A percentile compares a stretch with the other conserved stretches of the same genome.
These are phyloP conservation scores for Hoplostethus atlanticus DNA, from an alignment of 2,797 vertebrate genomes.

Conservation along the genomic window DNA sequence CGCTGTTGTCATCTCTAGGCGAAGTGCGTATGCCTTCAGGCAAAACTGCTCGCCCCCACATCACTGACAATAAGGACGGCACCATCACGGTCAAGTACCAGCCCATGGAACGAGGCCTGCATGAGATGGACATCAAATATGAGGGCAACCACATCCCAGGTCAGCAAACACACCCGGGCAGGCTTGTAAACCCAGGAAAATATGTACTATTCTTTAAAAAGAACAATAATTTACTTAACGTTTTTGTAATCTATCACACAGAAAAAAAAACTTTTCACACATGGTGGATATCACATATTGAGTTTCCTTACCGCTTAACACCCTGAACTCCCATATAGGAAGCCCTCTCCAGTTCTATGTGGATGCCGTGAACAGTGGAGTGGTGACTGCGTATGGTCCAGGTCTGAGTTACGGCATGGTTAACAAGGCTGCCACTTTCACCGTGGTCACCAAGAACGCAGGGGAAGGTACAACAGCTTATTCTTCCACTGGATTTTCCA, in stretches of 20 bases:
- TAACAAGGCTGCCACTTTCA: slow-evolving; percentile 94
- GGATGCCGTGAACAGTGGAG: slow-evolving; percentile 91
- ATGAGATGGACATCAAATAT: slow-evolving; percentile 98
- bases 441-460: slow-evolving; percentile 96
- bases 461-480: slow-evolving; percentile 88
- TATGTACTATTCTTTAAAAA: too few relatives aligned
- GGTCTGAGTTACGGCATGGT: slow-evolving; percentile 96
- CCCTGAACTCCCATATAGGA: slow-evolving; percentile 76
- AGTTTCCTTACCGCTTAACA: slow-evolving; percentile 8
- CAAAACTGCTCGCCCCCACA: slow-evolving; percentile 90
- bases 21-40: slow-evolving; percentile 98
- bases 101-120: slow-evolving; percentile 93
- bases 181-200: too few relatives aligned
- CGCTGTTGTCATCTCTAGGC: slow-evolving; percentile 78
- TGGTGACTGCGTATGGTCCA: slow-evolving; percentile 94
- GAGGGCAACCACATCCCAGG: slow-evolving; percentile 98
- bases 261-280: background rate
- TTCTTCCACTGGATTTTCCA: background rate
- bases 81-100: slow-evolving; percentile 95
- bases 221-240: too few relatives aligned
- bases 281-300: background rate
- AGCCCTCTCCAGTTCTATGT: slow-evolving; percentile 97
- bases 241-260: background rate
- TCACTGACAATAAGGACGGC: slow-evolving; percentile 96
- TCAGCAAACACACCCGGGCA: slow-evolving; percentile 57